Evolutionary conservation across 2,113 vertebrate species (phyloP), one percentile per base, ranked within the genome.

Genomic region (Ptychochromis oligacanthus): DNA sequence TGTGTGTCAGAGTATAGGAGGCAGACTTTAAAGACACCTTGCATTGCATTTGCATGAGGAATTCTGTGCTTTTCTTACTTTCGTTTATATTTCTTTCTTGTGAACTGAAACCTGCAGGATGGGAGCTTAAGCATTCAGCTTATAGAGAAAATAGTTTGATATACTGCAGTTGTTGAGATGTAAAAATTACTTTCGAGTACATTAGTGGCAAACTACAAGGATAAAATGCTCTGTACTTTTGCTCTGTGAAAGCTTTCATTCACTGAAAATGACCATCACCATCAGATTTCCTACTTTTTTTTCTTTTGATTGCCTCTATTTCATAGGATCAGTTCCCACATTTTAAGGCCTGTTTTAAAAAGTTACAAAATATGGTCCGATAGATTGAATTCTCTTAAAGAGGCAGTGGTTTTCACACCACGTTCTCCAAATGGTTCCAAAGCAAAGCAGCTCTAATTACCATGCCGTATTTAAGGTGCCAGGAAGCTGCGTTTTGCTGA

Each of bases 401-500:
- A 64, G 46, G 40, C 72, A 67, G 18, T 52, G 38, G 22, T 76
- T 92, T 84, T 91, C 49, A 83, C 58, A 84, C 79, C 49, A 79
- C 22, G 40, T 67, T 88, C 70, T 75, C 76, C 28, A 22, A 49
- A 74, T 78, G 46, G 43, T 62, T 65, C 77, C 72, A 82, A 88
- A 86, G 77, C 62, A 75, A 75, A 86, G 55, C 57, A 81, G 75
- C 76, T 72, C 76, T 92, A 82, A 92, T 91, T 83, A 91, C 65
- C 76, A 40, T 74, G 64, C 49, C 75, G 76, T 84, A 82, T 88
- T 90, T 89, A 88, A 58, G 84, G 70, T 17, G 78, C 75, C 55
- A 64, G 88, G 77, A 75, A n/a, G 59, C 26, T 43, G 9, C 65
- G 78, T 80, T 90, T 84, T 85, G 88, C 93, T 92, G 91, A 91